phyloP scores from a whole-genome alignment of 2,797 vertebrate genomes.

The Odontamblyopus lacepedii region DNA sequence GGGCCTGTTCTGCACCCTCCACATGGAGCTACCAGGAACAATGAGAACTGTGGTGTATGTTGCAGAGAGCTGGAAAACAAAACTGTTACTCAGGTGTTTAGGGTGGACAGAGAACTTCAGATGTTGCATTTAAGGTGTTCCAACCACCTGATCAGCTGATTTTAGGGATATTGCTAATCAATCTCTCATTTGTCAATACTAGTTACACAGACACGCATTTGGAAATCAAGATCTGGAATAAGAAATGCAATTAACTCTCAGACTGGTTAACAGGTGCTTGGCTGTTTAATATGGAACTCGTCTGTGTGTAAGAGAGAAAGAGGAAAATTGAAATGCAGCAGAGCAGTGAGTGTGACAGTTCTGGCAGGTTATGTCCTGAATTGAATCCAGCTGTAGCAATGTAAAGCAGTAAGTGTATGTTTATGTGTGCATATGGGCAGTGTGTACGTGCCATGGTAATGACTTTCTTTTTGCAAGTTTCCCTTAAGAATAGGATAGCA shows the following conservation, averaged over 20 bases:
- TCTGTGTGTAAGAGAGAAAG: conserved; percentile 25
- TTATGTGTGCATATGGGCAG: conserved; percentile 39
- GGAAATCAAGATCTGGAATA: conserved; percentile 41
- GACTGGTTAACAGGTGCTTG: conserved; percentile 74
- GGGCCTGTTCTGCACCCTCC: conserved; percentile 33
- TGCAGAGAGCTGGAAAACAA: conserved; percentile 46
- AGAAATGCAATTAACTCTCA: conserved; percentile 73
- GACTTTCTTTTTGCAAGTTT: conserved; percentile 44
- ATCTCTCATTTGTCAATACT: conserved; percentile 60
- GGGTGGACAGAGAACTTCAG: conserved; percentile 51
- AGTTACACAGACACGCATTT: conserved; percentile 15
- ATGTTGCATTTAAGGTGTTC: conserved; percentile 55
- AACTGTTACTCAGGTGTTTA: conserved; percentile 49
- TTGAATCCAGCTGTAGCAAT: conserved; percentile 47
- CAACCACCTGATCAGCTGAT: conserved; percentile 68
- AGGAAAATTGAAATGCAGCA: conserved; percentile 79
- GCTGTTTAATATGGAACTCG: conserved; percentile 73
- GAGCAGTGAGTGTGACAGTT: conserved; percentile 74
- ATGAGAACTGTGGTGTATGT: conserved; percentile 47
- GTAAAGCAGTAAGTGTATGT: conserved; percentile 44
- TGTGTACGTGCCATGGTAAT: conserved; percentile 55
- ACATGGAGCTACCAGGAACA: conserved; percentile 43
- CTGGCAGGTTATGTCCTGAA: conserved; percentile 62
- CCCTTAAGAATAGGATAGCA: conserved; percentile 19
- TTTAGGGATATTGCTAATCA: conserved; percentile 63